Percentiles rank a stretch among this genome's conserved stretches.
Evolutionary conservation across 2,888 invertebrate species (phyloP).

Genomic region (Merodon equestris): DNA sequence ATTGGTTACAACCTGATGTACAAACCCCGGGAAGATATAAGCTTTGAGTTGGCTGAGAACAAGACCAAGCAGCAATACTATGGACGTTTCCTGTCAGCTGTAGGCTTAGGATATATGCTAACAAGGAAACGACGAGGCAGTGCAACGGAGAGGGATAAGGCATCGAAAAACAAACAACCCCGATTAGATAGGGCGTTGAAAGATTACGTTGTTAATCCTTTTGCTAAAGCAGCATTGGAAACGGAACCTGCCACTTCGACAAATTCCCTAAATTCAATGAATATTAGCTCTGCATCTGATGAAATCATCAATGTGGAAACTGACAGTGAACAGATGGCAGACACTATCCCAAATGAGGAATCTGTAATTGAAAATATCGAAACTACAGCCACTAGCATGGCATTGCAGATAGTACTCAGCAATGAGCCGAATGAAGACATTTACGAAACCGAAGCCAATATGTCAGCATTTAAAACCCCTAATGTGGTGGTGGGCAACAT

Average conservation of each 20-base stretch:
- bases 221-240: conserved; percentile 55
- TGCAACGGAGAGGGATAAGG: not conserved
- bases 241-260: not conserved
- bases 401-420: too few relatives aligned
- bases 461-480: conserved; percentile 39
- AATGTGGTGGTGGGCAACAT: conserved; percentile 20
- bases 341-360: too few relatives aligned
- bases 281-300: not conserved
- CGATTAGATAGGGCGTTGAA: conserved; percentile 12
- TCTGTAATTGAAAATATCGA: too few relatives aligned
- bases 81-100: conserved; percentile 74
- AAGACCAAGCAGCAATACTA: conserved; percentile 72
- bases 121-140: conserved; percentile 61
- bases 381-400: not conserved
- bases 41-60: conserved; percentile 71
- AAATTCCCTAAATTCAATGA: too few relatives aligned
- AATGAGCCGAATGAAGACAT: too few relatives aligned
- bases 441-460: conserved; percentile 1
- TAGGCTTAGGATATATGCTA: conserved; percentile 71
- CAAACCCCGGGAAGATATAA: conserved; percentile 70
- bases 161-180: conserved; percentile 16
- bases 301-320: not conserved
- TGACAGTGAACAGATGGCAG: too few relatives aligned
- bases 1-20: conserved; percentile 72
- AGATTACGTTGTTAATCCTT: conserved; percentile 67